Evolutionary conservation across 64 coral and sea anemone genomes (phyloP).

Genomic region (Stichodactyla helianthus): DNA sequence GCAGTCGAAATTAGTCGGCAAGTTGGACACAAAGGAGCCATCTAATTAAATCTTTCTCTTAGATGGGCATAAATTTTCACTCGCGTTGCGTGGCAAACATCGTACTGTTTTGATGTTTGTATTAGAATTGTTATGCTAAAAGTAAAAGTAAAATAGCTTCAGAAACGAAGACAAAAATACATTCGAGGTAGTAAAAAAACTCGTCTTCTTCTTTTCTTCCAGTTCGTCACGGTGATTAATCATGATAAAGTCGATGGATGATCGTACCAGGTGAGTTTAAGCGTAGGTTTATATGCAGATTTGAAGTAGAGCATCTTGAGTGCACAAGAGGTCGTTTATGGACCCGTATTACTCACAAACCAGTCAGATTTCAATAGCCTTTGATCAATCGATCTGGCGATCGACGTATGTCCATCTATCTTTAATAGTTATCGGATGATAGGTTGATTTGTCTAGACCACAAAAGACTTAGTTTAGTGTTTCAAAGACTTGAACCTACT

Average conservation of each 20-base stretch:
- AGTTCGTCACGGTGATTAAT: not conserved
- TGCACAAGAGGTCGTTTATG: no score
- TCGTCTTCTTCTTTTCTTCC: not conserved
- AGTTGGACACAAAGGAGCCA: not conserved
- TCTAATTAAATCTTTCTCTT: not conserved
- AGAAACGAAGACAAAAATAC: no score
- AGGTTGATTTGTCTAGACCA: no score
- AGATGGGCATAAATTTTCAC: not conserved
- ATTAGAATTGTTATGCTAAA: not conserved
- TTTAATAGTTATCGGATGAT: no score
- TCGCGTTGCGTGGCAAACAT: not conserved
- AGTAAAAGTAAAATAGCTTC: no score
- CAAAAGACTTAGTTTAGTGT: no score
- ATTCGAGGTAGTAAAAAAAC: not conserved
- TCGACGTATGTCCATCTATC: not conserved
- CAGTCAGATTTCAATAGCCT: not conserved
- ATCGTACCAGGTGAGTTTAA: not conserved
- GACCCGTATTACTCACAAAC: no score
- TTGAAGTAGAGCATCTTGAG: not conserved
- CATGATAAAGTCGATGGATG: not conserved
- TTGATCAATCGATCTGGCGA: not conserved
- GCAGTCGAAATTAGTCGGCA: not conserved
- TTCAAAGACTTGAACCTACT: no score
- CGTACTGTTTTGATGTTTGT: not conserved
- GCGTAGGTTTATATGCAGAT: not conserved